Conservation (phyloP, 2,888 invertebrate genomes). For the Sinohyriopsis cumingii region DNA sequence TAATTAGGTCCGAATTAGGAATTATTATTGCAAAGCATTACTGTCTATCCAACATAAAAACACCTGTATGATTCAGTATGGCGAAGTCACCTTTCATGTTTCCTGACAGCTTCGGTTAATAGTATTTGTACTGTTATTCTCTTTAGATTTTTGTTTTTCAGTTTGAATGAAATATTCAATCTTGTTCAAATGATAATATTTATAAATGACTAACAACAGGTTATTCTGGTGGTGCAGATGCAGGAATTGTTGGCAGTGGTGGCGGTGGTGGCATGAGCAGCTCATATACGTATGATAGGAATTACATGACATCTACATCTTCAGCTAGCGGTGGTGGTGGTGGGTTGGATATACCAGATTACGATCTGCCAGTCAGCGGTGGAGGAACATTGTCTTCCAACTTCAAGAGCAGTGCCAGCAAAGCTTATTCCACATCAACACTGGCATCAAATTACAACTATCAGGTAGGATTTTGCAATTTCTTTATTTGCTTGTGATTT, state of each 20-base stretch:
- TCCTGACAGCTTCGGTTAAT: no score
- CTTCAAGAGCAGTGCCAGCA: conserved; percentile 20
- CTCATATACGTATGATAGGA: neutral
- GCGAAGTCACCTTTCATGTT: no score
- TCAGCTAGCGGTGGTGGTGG: neutral
- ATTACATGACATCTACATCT: conserved; percentile 10
- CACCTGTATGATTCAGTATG: no score
- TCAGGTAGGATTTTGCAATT: conserved; percentile 26
- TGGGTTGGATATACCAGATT: conserved; percentile 28
- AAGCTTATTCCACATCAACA: conserved; percentile 43
- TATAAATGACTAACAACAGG: no score
- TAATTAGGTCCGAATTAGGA: no score
- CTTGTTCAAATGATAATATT: no score
- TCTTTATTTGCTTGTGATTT: neutral
- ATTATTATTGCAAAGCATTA: no score
- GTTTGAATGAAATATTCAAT: no score
- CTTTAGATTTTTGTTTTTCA: no score
- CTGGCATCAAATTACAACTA: conserved; percentile 56
- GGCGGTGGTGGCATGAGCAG: conserved; percentile 14
- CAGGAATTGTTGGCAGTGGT: conserved; percentile 17
- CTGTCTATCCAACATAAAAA: no score
- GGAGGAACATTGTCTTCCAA: no score
- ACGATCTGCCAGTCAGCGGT: conserved; percentile 30
- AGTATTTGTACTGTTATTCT: no score
- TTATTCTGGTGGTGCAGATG: conserved; percentile 9